Conservation (phyloP, 2,113 vertebrate species). For the Choloepus hoffmanni region DNA sequence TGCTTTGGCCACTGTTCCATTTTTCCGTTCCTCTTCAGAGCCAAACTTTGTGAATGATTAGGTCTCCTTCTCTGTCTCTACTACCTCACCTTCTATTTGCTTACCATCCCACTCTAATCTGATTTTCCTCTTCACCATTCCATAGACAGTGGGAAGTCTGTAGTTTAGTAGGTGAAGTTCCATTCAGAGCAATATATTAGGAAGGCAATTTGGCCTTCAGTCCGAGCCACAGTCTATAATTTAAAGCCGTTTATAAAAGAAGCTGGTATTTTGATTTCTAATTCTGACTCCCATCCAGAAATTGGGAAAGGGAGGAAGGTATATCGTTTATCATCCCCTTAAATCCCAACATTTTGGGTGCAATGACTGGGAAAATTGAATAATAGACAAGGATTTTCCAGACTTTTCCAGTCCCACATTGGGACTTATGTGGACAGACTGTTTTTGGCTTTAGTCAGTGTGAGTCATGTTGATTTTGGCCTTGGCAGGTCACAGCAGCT, state of each 20-base stretch:
- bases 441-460: conserved; percentile 3
- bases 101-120: not conserved
- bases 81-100: not conserved
- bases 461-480: conserved; percentile 29
- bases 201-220: not conserved
- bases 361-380: not conserved
- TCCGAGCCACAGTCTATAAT: not conserved
- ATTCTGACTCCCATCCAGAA: not conserved
- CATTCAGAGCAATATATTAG: not conserved
- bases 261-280: conserved; percentile 37
- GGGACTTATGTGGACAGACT: not conserved
- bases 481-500: conserved; percentile 1
- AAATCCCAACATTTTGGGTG: not conserved
- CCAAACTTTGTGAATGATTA: not conserved
- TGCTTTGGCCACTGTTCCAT: not conserved
- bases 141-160: not conserved
- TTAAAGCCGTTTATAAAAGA: not conserved
- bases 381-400: not conserved
- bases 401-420: not conserved
- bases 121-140: not conserved
- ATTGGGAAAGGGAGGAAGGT: not conserved
- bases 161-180: not conserved
- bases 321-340: not conserved
- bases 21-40: not conserved
- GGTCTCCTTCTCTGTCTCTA: not conserved